Evolutionary conservation across 1,140 invertebrate species (phyloP).

Genomic region (Bathynomus jamesi): DNA sequence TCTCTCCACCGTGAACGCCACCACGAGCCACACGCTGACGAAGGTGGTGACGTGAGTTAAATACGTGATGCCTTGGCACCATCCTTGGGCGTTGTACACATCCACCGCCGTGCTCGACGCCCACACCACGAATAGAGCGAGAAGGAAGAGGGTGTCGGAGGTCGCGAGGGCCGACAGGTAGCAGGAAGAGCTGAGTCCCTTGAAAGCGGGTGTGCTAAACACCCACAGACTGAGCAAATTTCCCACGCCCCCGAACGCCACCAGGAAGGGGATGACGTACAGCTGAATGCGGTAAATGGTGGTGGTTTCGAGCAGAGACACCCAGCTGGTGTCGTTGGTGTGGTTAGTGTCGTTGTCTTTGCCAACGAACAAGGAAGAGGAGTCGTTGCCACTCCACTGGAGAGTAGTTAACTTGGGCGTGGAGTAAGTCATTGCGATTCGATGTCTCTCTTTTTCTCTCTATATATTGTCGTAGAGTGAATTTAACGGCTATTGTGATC

Average conservation of each 20-base stretch:
- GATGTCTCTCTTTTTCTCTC: too few relatives aligned
- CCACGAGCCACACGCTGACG: constrained; percentile 69
- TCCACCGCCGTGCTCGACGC: constrained; percentile 53
- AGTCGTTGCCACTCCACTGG: background rate
- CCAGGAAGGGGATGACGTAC: constrained; percentile 53
- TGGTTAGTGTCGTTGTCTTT: too few relatives aligned
- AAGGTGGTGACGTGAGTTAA: constrained; percentile 60
- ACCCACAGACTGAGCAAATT: constrained; percentile 61
- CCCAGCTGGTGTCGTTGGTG: too few relatives aligned
- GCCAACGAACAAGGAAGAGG: too few relatives aligned
- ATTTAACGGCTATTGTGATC: too few relatives aligned
- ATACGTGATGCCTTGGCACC: constrained; percentile 66
- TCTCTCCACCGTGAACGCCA: constrained; percentile 74
- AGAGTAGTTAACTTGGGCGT: too few relatives aligned
- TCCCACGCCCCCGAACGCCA: constrained; percentile 59
- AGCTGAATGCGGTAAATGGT: constrained; percentile 37
- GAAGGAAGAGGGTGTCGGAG: constrained; percentile 64
- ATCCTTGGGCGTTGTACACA: constrained; percentile 54
- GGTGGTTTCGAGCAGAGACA: too few relatives aligned
- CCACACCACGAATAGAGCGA: constrained; percentile 58
- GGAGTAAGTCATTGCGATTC: too few relatives aligned
- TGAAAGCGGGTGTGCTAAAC: constrained; percentile 61
- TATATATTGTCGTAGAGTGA: too few relatives aligned
- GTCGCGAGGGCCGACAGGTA: constrained; percentile 67
- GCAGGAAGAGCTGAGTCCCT: constrained; percentile 58